These are phyloP conservation scores for Eptatretus atami DNA, from an alignment of 2,797 vertebrate species.

Conservation along the genomic window DNA sequence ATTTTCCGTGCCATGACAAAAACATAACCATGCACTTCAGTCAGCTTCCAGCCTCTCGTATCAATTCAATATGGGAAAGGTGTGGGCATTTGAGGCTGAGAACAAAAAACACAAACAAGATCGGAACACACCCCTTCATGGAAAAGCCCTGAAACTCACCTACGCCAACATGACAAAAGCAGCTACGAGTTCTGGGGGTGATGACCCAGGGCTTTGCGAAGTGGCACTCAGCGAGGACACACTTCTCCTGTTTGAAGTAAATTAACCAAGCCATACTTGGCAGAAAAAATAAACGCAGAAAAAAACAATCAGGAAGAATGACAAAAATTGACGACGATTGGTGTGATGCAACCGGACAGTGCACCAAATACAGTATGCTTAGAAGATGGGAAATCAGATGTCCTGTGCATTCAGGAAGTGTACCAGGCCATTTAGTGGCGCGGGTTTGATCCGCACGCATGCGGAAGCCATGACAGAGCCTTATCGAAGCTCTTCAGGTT, in stretches of 20 bases:
- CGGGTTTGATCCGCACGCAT: constrained; percentile 75
- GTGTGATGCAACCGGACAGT: neutral
- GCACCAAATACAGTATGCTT: constrained; percentile 5
- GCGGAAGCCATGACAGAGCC: constrained; percentile 63
- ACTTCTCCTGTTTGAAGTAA: constrained; percentile 96
- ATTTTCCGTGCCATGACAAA: too few relatives aligned
- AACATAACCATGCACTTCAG: too few relatives aligned
- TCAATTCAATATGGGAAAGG: too few relatives aligned
- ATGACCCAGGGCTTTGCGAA: constrained; percentile 95
- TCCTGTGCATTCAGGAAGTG: constrained; percentile 8
- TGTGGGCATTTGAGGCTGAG: too few relatives aligned
- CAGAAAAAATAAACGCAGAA: neutral
- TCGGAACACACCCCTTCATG: neutral
- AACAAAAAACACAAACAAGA: too few relatives aligned
- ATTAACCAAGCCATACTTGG: constrained; percentile 95
- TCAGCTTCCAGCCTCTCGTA: too few relatives aligned
- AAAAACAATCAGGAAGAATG: neutral
- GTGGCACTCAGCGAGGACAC: constrained; percentile 81
- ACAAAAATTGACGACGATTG: neutral
- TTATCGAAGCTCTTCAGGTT: constrained; percentile 82
- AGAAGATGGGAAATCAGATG: constrained; percentile 7
- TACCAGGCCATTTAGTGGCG: constrained; percentile 94
- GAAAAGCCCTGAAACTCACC: constrained; percentile 22
- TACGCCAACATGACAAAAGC: constrained; percentile 87
- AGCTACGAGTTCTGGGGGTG: constrained; percentile 91